These are phyloP conservation scores for Ceratosolen solmsi DNA, from an alignment of 1,140 invertebrate species.

Conservation along the genomic window DNA sequence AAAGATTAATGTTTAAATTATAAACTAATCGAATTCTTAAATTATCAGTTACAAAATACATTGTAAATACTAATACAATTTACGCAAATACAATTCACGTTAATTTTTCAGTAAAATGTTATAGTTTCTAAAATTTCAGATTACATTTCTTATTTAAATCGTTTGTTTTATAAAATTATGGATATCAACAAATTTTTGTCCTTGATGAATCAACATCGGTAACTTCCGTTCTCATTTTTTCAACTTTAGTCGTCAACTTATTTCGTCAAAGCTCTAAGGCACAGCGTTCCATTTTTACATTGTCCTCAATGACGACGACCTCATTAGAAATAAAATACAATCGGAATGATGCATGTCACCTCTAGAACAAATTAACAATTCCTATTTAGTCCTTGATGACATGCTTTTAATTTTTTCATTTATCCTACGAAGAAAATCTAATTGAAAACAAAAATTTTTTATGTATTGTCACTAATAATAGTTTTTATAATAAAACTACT, in stretches of 20 bases:
- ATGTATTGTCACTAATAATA: too few species aligned
- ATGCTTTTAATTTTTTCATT: too few species aligned
- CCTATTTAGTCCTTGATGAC: not conserved
- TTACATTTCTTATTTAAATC: not conserved
- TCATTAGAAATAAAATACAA: slow-evolving; percentile 39
- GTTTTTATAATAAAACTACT: too few species aligned
- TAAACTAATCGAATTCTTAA: too few species aligned
- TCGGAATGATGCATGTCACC: not conserved
- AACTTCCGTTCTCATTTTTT: slow-evolving; percentile 35
- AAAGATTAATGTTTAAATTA: too few species aligned
- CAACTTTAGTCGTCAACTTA: not conserved
- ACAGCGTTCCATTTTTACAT: slow-evolving; percentile 7
- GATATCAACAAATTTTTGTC: slow-evolving; percentile 1
- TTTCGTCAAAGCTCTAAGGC: slow-evolving; percentile 33
- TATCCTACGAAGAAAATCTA: too few species aligned
- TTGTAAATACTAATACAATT: not conserved
- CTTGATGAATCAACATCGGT: slow-evolving; percentile 15
- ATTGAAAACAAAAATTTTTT: too few species aligned
- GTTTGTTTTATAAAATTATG: too few species aligned
- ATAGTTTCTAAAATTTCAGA: not conserved
- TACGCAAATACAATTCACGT: not conserved
- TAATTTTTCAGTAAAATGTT: not conserved
- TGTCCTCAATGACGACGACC: not conserved
- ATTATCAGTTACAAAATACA: too few species aligned
- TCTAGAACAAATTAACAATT: not conserved